Percentiles rank a stretch among this genome's conserved stretches.
These are phyloP conservation scores for Drosophila kokeensis DNA, from an alignment of 2,888 invertebrate genomes.

Conservation along the genomic window DNA sequence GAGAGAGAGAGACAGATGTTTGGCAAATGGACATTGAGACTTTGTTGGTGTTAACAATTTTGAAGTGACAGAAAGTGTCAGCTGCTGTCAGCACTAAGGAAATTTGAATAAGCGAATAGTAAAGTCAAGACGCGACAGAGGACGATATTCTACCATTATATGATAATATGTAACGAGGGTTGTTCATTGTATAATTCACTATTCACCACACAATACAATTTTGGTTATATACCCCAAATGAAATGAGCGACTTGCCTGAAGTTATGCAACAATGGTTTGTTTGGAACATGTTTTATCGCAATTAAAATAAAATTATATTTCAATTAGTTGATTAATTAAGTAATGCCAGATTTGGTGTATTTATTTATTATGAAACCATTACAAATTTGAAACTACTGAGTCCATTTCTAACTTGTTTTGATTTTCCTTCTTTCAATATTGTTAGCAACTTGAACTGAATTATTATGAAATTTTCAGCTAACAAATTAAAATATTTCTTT, in stretches of 20 bases:
- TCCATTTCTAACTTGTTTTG: neutral
- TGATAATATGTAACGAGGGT: constrained; percentile 35
- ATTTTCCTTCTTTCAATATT: neutral
- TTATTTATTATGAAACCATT: neutral
- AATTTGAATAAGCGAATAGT: constrained; percentile 57
- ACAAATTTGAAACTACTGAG: neutral
- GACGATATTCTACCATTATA: constrained; percentile 48
- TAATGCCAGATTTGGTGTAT: neutral
- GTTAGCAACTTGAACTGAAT: neutral
- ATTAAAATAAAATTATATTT: neutral
- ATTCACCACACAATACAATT: neutral
- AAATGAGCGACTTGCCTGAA: neutral
- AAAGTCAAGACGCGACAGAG: constrained; percentile 45
- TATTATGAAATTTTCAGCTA: too few species aligned
- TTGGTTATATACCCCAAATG: neutral
- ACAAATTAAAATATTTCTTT: neutral
- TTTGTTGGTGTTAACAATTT: constrained; percentile 43
- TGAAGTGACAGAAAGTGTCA: constrained; percentile 49
- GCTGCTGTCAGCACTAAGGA: constrained; percentile 57
- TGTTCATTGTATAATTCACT: constrained; percentile 11
- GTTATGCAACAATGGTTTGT: neutral
- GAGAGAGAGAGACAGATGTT: constrained; percentile 6
- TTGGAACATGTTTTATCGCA: neutral
- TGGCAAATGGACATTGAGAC: constrained; percentile 42
- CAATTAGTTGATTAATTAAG: neutral